These are phyloP conservation scores for Paralichthys olivaceus DNA, from an alignment of 2,113 vertebrate species.

Conservation along the genomic window DNA sequence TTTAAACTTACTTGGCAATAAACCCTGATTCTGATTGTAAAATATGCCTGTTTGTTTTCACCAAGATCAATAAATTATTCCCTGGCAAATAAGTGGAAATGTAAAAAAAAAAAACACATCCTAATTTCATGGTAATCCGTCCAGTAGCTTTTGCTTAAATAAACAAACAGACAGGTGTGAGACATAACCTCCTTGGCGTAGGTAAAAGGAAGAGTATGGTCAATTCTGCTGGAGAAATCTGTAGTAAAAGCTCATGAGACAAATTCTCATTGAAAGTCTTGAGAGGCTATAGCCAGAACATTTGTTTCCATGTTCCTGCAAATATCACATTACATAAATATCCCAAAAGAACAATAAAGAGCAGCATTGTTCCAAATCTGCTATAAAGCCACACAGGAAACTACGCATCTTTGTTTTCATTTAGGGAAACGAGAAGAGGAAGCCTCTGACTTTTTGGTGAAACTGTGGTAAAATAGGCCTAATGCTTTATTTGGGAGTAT, in stretches of 20 bases:
- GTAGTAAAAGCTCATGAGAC: not conserved
- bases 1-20: too few species aligned
- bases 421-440: constrained; percentile 41
- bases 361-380: constrained; percentile 1
- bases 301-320: constrained; percentile 12
- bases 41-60: too few species aligned
- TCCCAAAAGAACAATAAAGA: not conserved
- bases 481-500: constrained; percentile 48
- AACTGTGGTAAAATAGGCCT: constrained; percentile 27
- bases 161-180: too few species aligned
- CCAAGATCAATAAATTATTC: too few species aligned
- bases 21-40: too few species aligned
- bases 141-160: too few species aligned
- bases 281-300: not conserved
- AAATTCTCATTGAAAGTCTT: not conserved
- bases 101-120: too few species aligned
- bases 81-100: too few species aligned
- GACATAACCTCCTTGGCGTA: too few species aligned
- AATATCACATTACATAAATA: not conserved
- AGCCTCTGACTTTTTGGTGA: constrained; percentile 31
- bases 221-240: not conserved
- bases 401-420: constrained; percentile 20
- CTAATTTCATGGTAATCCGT: too few species aligned
- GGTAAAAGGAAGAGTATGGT: too few species aligned
- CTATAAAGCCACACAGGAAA: constrained; percentile 7